phyloP scores from a whole-genome alignment of 2,113 vertebrate genomes.

The Sebastes schlegelii region DNA sequence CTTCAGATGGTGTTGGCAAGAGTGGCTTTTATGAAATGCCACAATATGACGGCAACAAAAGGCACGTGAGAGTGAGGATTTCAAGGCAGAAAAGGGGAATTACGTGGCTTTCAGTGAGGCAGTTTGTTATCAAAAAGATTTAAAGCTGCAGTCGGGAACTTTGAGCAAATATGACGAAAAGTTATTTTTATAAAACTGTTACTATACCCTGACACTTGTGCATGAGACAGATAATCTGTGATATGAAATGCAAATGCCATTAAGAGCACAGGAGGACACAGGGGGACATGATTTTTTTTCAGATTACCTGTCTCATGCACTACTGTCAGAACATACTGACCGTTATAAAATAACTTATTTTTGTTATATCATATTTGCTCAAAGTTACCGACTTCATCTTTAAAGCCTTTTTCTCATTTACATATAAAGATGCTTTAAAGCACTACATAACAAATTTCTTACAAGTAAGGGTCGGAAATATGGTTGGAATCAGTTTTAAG shows the following conservation, averaged over 20 bases:
- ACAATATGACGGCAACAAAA: slow-evolving; percentile 31
- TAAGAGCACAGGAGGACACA: too few species aligned
- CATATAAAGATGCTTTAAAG: not conserved
- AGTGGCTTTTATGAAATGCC: slow-evolving; percentile 16
- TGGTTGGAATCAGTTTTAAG: not conserved
- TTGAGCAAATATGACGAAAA: too few species aligned
- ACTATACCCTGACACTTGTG: too few species aligned
- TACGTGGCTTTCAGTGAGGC: not conserved
- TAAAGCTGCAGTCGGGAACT: not conserved
- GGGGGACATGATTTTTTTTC: too few species aligned
- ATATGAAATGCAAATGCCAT: too few species aligned
- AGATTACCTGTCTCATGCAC: too few species aligned
- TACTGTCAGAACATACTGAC: too few species aligned
- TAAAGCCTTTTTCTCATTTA: not conserved
- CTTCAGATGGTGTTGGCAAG: slow-evolving; percentile 31
- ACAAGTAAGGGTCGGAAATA: not conserved
- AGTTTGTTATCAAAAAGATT: not conserved
- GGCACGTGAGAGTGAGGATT: not conserved
- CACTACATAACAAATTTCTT: not conserved
- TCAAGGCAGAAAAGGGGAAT: not conserved
- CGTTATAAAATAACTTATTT: too few species aligned
- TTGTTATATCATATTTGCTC: too few species aligned
- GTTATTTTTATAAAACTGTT: too few species aligned
- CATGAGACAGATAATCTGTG: too few species aligned
- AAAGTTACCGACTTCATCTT: not conserved